Evolutionary conservation across 2,888 invertebrate species (phyloP).

Genomic region (Pterostichus niger): DNA sequence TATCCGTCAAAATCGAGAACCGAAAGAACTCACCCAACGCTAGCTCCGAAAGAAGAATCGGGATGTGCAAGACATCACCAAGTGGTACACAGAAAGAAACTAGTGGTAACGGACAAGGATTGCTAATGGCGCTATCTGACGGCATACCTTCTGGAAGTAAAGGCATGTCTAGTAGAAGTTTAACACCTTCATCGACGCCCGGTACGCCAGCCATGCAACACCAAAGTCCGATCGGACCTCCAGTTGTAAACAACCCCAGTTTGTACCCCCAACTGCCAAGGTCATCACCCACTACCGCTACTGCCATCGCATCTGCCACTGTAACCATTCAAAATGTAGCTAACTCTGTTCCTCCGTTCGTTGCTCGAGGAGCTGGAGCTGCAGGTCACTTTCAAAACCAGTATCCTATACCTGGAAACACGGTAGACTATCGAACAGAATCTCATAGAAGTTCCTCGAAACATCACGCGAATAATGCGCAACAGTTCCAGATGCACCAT

Average conservation of each 20-base stretch:
- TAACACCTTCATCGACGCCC: constrained; percentile 83
- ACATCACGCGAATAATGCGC: constrained; percentile 70
- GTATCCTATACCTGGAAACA: constrained; percentile 73
- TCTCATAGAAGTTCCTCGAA: constrained; percentile 71
- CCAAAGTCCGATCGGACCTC: constrained; percentile 81
- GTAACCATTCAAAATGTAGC: constrained; percentile 80
- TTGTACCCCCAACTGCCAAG: constrained; percentile 82
- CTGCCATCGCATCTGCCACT: constrained; percentile 80
- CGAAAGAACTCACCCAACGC: constrained; percentile 79
- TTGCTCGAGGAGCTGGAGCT: constrained; percentile 78
- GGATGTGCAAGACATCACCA: constrained; percentile 80
- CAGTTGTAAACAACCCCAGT: constrained; percentile 71
- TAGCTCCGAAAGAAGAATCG: constrained; percentile 77
- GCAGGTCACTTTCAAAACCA: constrained; percentile 75
- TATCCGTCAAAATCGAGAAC: constrained; percentile 78
- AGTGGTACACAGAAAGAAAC: constrained; percentile 80
- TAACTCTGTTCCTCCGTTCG: constrained; percentile 81
- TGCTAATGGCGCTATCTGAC: constrained; percentile 77
- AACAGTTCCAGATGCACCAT: constrained; percentile 74
- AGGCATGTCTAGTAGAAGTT: constrained; percentile 82
- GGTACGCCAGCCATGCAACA: constrained; percentile 82
- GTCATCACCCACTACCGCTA: constrained; percentile 85
- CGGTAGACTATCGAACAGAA: constrained; percentile 73
- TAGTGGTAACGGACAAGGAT: constrained; percentile 73
- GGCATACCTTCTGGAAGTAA: constrained; percentile 77